These are phyloP conservation scores for Notechis scutatus DNA, from an alignment of 2,113 vertebrate genomes.

Conservation along the genomic window DNA sequence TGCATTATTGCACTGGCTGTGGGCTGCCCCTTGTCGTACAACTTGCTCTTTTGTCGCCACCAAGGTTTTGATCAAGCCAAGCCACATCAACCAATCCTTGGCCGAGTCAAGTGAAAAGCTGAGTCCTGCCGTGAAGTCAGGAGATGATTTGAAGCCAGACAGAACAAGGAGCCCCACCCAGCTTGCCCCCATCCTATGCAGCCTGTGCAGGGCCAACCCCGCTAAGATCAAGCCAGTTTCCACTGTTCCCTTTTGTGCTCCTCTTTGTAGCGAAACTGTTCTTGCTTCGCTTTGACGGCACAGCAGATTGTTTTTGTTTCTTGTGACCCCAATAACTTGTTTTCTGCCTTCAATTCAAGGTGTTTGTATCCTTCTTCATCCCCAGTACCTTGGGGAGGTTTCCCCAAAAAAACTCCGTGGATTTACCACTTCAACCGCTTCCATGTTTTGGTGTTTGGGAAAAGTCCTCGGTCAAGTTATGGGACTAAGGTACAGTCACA, in stretches of 20 bases:
- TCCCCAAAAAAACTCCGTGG: conserved; percentile 74
- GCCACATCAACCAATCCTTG: neutral
- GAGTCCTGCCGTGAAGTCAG: neutral
- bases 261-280: neutral
- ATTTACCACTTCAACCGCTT: conserved; percentile 69
- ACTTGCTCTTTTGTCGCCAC: neutral
- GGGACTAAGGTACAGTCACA: conserved; percentile 75
- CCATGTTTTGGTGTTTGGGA: conserved; percentile 71
- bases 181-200: neutral
- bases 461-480: conserved; percentile 80
- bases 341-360: conserved; percentile 39
- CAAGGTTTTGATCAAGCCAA: neutral
- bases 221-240: neutral
- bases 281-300: neutral
- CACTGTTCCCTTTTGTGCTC: neutral
- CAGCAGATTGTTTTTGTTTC: neutral
- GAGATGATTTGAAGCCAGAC: neutral
- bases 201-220: too few relatives aligned
- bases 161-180: neutral
- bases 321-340: neutral
- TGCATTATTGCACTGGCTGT: neutral
- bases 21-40: neutral
- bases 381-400: conserved; percentile 76
- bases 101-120: neutral
- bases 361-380: conserved; percentile 59